phyloP scores from a whole-genome alignment of 2,888 invertebrate species.

The Stenotaenia linearis region DNA sequence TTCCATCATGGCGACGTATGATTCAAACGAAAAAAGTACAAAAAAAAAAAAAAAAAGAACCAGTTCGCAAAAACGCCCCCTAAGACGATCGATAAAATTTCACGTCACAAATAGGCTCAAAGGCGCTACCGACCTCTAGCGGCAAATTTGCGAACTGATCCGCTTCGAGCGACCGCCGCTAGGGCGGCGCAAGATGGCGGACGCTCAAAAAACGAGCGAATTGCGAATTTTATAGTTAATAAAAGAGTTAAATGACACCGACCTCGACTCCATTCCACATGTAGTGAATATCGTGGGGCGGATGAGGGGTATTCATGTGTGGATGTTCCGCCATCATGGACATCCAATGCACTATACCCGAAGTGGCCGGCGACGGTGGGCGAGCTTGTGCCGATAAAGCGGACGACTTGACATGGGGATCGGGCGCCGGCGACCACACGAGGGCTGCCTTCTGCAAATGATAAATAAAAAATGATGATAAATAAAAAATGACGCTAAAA shows the following conservation, averaged over 20 bases:
- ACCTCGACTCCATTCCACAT: conserved; percentile 53
- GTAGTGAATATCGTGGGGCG: conserved; percentile 64
- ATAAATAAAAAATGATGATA: not conserved
- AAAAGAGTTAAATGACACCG: conserved; percentile 36
- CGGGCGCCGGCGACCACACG: conserved; percentile 60
- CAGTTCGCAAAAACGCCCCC: conserved; percentile 19
- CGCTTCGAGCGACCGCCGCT: not conserved
- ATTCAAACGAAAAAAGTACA: too few relatives aligned
- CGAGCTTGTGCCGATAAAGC: conserved; percentile 38
- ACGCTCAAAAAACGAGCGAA: not conserved
- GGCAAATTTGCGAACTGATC: not conserved
- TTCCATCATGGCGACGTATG: conserved; percentile 13
- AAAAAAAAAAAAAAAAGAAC: conserved; percentile 5
- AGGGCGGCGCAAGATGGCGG: conserved; percentile 20
- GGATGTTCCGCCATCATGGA: conserved; percentile 94
- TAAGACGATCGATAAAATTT: conserved; percentile 16
- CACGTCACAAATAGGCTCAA: not conserved
- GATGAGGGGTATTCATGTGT: conserved; percentile 54
- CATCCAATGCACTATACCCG: conserved; percentile 83
- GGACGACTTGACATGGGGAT: conserved; percentile 48
- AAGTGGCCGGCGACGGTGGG: conserved; percentile 38
- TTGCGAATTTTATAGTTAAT: not conserved
- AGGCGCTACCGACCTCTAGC: not conserved
- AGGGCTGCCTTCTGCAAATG: conserved; percentile 53
- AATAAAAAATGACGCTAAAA: not conserved